Base-by-base conservation (phyloP, 2,888 invertebrate species). In the Aphidoletes aphidimyza region DNA sequence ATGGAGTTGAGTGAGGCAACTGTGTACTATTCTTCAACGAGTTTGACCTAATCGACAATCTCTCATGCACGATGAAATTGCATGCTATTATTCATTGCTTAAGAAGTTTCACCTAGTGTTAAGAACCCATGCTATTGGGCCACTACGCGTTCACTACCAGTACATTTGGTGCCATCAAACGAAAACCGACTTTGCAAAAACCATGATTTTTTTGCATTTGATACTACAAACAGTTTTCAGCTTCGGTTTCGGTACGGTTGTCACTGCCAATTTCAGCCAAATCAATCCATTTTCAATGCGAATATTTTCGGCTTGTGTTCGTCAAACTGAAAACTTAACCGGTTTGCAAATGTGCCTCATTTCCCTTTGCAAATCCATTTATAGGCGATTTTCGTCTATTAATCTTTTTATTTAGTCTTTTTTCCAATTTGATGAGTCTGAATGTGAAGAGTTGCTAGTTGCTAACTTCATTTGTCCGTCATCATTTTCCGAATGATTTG, bases 11-110 rank as follows among this genome's bases (percentile, higher is more conserved):
- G 30, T 69, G 26, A 69, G 69, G 69, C 69, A 69, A 69, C 30
- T 69, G 22, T 69, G 69, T 69, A 9, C 2, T 30, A 69, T 69
- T 69, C 26, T 69, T 69, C 69, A 19, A 30, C 5, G 8, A 11
- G 69, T 17, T 69, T 69, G 69, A 69, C 69, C 69, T 69, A 26
- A 69, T 69, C 69, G 69, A 30, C 26, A 69, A 69, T 69, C 69
- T 69, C 69, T 30, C 69, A 69, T 69, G 69, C 69, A 69, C 69
- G 69, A 69, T 69, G 26, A 26, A 69, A 69, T 69, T 69, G 69
- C 69, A 69, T 30, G 69, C 30, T 69, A 69, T 30, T 69, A 69
- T 69, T 69, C 30, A 30, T 69, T 69, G 30, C 69, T 69, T 69
- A 69, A 69, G 34, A 30, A 30, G 30, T 14, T 11, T 69, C 69